Evolutionary conservation across 2,888 invertebrate species (phyloP).

Genomic region (Pterostichus niger): DNA sequence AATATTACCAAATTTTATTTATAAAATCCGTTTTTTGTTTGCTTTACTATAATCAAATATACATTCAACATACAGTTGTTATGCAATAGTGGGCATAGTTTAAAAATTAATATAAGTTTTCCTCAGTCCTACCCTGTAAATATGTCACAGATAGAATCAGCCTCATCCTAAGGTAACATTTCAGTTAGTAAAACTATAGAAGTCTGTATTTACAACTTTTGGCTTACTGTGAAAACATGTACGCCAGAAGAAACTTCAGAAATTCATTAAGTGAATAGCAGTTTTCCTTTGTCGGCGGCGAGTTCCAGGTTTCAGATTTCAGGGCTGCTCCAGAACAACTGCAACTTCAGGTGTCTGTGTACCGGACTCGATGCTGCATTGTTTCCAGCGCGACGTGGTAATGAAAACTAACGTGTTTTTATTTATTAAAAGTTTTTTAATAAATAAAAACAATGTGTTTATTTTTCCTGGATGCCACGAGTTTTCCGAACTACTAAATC

Average conservation of each 20-base stretch:
- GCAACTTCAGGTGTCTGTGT: too few species aligned
- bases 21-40: too few species aligned
- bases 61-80: too few species aligned
- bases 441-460: constrained; percentile 54
- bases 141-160: not conserved
- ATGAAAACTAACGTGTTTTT: constrained; percentile 57
- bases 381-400: constrained; percentile 6
- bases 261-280: constrained; percentile 63
- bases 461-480: constrained; percentile 39
- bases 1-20: too few species aligned
- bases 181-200: constrained; percentile 27
- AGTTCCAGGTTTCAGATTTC: constrained; percentile 8
- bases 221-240: not conserved
- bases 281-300: constrained; percentile 5
- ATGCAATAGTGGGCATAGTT: too few species aligned
- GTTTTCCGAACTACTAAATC: constrained; percentile 23
- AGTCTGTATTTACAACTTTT: not conserved
- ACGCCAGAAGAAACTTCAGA: constrained; percentile 50
- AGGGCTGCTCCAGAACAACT: too few species aligned
- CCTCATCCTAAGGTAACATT: not conserved
- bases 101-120: too few species aligned
- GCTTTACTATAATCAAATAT: too few species aligned
- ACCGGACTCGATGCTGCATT: constrained; percentile 32
- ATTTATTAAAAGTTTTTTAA: constrained; percentile 63
- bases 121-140: not conserved